Percentiles rank a stretch among this genome's conserved stretches.
phyloP scores from a whole-genome alignment of 2,888 invertebrate genomes.

The Eulithis testata region DNA sequence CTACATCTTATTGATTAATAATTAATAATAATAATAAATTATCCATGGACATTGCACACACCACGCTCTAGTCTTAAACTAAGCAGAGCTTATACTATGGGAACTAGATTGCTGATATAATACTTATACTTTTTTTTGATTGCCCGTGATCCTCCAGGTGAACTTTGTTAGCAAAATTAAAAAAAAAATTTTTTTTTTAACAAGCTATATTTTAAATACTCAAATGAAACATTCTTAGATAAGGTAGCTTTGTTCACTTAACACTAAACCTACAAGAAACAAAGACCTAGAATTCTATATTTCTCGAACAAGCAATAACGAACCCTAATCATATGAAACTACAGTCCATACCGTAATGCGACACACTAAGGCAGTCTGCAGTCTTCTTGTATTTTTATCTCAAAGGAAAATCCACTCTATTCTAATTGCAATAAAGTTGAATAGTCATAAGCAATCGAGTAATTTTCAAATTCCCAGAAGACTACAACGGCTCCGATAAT shows the following conservation, averaged over 20 bases:
- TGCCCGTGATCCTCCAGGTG: too few relatives aligned
- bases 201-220: too few relatives aligned
- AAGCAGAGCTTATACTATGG: too few relatives aligned
- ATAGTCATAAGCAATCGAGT: slow-evolving; percentile 2
- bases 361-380: slow-evolving; percentile 16
- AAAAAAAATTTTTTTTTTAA: too few relatives aligned
- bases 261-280: slow-evolving; percentile 1
- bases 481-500: slow-evolving; percentile 28
- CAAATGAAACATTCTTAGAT: background rate
- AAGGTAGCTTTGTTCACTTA: slow-evolving; percentile 14
- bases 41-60: too few relatives aligned
- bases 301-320: slow-evolving; percentile 20
- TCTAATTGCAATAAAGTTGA: slow-evolving; percentile 9
- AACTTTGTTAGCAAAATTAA: too few relatives aligned
- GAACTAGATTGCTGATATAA: too few relatives aligned
- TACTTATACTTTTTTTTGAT: too few relatives aligned
- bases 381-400: slow-evolving; percentile 5
- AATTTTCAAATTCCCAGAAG: slow-evolving; percentile 26
- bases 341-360: slow-evolving; percentile 18
- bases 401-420: slow-evolving; percentile 18
- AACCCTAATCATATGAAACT: slow-evolving; percentile 12
- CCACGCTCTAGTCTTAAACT: too few relatives aligned
- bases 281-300: slow-evolving; percentile 28
- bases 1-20: too few relatives aligned
- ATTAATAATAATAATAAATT: too few relatives aligned